Evolutionary conservation across 1,140 invertebrate genomes (phyloP), one percentile per base, ranked within the genome.

Genomic region (Calephelis virginiensis): DNA sequence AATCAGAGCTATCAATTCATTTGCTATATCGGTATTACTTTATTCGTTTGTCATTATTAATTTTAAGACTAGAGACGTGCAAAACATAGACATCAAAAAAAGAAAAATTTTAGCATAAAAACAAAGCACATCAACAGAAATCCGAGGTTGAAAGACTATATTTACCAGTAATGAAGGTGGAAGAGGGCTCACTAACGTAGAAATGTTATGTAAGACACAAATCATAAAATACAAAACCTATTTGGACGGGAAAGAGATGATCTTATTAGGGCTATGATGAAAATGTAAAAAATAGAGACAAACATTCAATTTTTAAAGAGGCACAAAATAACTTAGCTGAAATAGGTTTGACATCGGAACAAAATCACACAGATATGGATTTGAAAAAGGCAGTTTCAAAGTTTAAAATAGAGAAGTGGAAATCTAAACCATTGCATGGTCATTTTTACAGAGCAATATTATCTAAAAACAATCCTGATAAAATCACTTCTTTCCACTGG

Each of bases 191-290:
- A 59, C 14, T 0, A 71, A 71, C 46, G 13, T 69, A 38, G 71
- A 70, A 63, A 68, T 45, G 9, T n/a, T 70, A 8, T 65, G 67
- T 12, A 68, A 69, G 43, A 68, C 71, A 17, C 71, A 69, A 47
- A 70, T 70, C 8, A 67, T 66, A 40, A 73, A 73, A 70, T 69
- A 65, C 45, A 65, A 65, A n/a, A 7, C 9, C 37, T 73, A 68
- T 38, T 61, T 70, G 67, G 37, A 68, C n/a, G n/a, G n/a, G n/a
- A n/a, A n/a, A 53, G 12, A 37, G 45, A 62, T 17, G 28, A n/a
- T n/a, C 48, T 9, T 64, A 69, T 38, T 5, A 72, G 5, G 5
- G 12, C 5, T 47, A 47, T n/a, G 46, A 6, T 12, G 2, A 47
- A 9, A 5, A 47, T 12, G 46, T 6, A 2, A 47, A 47, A 47